Evolutionary conservation across 2,888 invertebrate species (phyloP).

Genomic region (Helicoverpa assulta): DNA sequence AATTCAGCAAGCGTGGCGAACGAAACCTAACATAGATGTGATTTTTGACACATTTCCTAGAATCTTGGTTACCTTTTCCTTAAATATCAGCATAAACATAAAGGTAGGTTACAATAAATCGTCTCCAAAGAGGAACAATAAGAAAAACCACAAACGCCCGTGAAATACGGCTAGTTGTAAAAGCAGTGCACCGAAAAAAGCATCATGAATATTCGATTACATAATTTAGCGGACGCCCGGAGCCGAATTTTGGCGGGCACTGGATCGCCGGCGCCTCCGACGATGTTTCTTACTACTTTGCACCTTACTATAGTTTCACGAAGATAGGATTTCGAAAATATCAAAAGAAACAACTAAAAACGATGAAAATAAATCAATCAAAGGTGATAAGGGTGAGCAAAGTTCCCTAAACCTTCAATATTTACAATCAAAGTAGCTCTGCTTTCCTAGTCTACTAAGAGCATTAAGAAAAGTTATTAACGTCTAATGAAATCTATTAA

Average conservation of each 20-base stretch:
- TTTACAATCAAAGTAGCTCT: too few relatives aligned
- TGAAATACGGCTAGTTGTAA: conserved; percentile 65
- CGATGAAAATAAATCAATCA: too few relatives aligned
- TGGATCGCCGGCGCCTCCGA: conserved; percentile 75
- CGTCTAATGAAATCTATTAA: neutral
- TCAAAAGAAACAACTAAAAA: too few relatives aligned
- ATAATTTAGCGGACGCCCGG: conserved; percentile 78
- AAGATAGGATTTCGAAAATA: conserved; percentile 7
- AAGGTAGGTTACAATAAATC: conserved; percentile 17
- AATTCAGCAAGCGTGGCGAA: neutral
- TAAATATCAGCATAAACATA: neutral
- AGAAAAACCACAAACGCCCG: conserved; percentile 48
- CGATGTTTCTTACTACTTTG: conserved; percentile 53
- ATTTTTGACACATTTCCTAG: conserved; percentile 1
- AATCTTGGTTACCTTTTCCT: neutral
- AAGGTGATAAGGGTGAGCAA: too few relatives aligned
- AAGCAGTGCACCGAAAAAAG: conserved; percentile 73
- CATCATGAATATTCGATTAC: conserved; percentile 83
- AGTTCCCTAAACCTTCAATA: too few relatives aligned
- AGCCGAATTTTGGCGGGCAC: conserved; percentile 68
- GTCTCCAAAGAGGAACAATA: conserved; percentile 23
- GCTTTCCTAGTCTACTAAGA: too few relatives aligned
- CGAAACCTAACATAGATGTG: neutral
- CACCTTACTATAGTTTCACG: conserved; percentile 67
- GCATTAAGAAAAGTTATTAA: too few relatives aligned